A percentile compares a stretch with the other conserved stretches of the same genome.
Evolutionary conservation across 2,797 vertebrate genomes (phyloP).

Genomic region (Pseudochirops corinnae): DNA sequence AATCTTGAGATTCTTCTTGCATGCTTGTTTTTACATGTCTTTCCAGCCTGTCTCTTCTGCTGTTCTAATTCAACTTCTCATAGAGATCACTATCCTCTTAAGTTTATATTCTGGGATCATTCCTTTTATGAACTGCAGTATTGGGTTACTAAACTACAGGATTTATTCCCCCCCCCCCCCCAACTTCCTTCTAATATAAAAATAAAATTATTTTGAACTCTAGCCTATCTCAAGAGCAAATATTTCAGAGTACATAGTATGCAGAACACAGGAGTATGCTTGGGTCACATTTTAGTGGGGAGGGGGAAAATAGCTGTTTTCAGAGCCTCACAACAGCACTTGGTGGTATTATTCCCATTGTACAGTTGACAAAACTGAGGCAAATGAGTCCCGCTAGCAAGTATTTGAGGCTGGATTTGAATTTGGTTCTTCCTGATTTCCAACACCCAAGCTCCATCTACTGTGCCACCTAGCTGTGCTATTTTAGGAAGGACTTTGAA

Average conservation of each 20-base stretch:
- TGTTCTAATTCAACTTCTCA: constrained; percentile 9
- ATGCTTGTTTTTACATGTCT: constrained; percentile 28
- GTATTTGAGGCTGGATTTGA: background rate
- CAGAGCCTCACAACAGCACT: background rate
- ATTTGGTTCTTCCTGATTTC: background rate
- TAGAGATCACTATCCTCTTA: background rate
- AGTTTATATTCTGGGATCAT: background rate
- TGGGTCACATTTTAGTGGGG: background rate
- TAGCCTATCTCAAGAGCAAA: background rate
- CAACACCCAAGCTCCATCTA: background rate
- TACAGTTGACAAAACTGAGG: background rate
- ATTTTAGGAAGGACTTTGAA: background rate
- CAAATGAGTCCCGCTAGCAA: background rate
- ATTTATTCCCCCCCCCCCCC: background rate
- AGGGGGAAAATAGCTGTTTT: background rate
- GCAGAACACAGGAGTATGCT: background rate
- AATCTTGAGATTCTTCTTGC: background rate
- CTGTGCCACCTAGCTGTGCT: background rate
- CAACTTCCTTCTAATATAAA: constrained; percentile 34
- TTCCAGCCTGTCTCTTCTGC: background rate
- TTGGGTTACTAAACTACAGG: constrained; percentile 27
- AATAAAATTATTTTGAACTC: background rate
- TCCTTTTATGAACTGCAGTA: constrained; percentile 27
- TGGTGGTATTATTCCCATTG: background rate
- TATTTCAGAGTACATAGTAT: background rate